These are phyloP conservation scores for Callopanchax toddi DNA, from an alignment of 2,113 vertebrate species.

Conservation along the genomic window DNA sequence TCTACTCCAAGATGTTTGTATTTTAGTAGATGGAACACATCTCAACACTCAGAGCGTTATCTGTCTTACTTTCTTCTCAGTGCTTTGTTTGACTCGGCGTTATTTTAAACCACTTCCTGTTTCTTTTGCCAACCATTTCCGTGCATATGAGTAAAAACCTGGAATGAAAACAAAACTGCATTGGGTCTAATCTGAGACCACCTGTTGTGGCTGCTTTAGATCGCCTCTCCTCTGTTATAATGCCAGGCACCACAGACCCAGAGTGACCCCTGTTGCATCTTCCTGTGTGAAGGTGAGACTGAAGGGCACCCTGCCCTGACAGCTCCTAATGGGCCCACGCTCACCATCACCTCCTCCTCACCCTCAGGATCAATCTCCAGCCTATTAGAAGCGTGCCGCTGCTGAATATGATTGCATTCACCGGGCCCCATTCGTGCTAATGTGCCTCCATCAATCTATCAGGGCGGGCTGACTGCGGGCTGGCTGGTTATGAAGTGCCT, in stretches of 20 bases:
- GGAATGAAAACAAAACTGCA: not conserved
- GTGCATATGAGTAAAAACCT: not conserved
- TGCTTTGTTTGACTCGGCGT: too few relatives aligned
- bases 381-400: conserved; percentile 76
- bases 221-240: conserved; percentile 4
- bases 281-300: conserved; percentile 70
- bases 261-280: conserved; percentile 55
- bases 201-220: conserved; percentile 45
- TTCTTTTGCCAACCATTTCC: too few relatives aligned
- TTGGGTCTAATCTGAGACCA: conserved; percentile 17
- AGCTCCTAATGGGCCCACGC: conserved; percentile 72
- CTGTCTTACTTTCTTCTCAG: too few relatives aligned
- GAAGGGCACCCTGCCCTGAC: conserved; percentile 78
- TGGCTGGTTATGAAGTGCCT: conserved; percentile 82
- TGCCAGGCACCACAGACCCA: conserved; percentile 12
- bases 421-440: conserved; percentile 76
- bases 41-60: too few relatives aligned
- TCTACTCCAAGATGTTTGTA: too few relatives aligned
- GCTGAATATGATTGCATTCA: conserved; percentile 85
- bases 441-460: conserved; percentile 85
- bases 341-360: conserved; percentile 61
- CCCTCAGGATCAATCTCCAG: conserved; percentile 81
- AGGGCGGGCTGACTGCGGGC: conserved; percentile 74
- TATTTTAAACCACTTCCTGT: too few relatives aligned
- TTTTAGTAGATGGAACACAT: too few relatives aligned